A percentile compares a stretch with the other conserved stretches of the same genome.
phyloP scores from a whole-genome alignment of 2,888 invertebrate species.

The Caenorhabditis sulstoni region DNA sequence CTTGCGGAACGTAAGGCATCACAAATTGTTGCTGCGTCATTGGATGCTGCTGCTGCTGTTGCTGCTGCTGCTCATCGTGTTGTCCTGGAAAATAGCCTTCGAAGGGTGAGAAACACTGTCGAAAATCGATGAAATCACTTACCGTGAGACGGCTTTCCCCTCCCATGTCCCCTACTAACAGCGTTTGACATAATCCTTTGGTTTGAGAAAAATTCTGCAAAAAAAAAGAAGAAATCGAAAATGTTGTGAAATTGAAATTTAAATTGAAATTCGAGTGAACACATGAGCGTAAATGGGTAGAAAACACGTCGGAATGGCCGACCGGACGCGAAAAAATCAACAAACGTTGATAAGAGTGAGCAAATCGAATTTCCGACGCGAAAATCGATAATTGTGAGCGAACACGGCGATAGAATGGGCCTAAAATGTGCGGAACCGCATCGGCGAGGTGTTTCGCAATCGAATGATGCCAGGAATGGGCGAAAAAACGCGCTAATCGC shows the following conservation, averaged over 20 bases:
- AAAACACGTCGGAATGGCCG: too few relatives aligned
- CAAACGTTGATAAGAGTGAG: slow-evolving; percentile 1
- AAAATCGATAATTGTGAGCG: too few relatives aligned
- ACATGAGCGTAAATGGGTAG: too few relatives aligned
- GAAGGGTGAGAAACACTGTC: background rate
- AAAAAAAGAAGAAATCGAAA: slow-evolving; percentile 10
- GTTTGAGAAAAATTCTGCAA: slow-evolving; percentile 48
- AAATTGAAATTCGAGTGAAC: too few relatives aligned
- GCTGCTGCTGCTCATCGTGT: slow-evolving; percentile 29
- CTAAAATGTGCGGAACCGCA: too few relatives aligned
- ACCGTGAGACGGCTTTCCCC: slow-evolving; percentile 59
- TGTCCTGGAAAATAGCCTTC: slow-evolving; percentile 36
- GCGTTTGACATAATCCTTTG: slow-evolving; percentile 58
- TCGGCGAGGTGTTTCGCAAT: too few relatives aligned
- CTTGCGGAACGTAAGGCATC: slow-evolving; percentile 4
- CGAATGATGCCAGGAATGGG: background rate
- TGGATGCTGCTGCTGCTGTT: background rate
- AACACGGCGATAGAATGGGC: too few relatives aligned
- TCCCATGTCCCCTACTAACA: slow-evolving; percentile 55
- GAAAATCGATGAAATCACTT: background rate
- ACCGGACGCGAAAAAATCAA: slow-evolving; percentile 5
- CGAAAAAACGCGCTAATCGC: slow-evolving; percentile 13
- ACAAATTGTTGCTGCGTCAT: background rate
- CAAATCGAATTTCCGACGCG: too few relatives aligned
- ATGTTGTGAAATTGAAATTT: too few relatives aligned